Evolutionary conservation across 2,797 vertebrate species (phyloP).

Genomic region (Tragelaphus oryx): DNA sequence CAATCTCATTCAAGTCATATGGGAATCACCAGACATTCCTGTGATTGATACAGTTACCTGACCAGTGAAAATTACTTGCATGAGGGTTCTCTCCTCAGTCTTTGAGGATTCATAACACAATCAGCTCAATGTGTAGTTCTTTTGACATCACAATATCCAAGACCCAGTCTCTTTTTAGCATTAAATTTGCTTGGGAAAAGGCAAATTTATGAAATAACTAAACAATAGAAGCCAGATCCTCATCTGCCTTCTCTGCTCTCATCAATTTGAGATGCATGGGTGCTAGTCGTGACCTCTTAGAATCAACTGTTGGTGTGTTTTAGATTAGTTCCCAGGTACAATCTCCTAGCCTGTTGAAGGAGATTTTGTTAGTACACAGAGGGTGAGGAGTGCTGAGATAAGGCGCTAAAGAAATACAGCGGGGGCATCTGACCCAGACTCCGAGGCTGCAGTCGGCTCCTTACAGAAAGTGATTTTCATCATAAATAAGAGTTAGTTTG

Average conservation of each 20-base stretch:
- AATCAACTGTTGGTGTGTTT: background rate
- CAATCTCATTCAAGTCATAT: accelerated
- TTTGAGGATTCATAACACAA: too few relatives aligned
- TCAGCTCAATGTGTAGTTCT: background rate
- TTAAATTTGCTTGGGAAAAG: background rate
- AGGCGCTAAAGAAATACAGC: accelerated
- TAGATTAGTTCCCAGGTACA: background rate
- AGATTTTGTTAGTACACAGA: accelerated
- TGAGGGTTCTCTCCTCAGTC: background rate
- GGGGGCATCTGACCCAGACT: background rate
- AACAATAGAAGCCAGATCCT: background rate
- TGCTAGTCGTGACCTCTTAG: background rate
- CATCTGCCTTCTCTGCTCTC: background rate
- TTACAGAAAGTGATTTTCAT: background rate
- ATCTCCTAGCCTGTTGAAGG: accelerated
- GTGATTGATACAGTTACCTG: accelerated
- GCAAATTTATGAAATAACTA: too few relatives aligned
- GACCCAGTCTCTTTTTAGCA: too few relatives aligned
- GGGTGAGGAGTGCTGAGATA: accelerated
- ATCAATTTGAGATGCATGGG: background rate
- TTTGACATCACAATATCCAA: background rate
- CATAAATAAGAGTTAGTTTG: background rate
- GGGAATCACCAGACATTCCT: background rate
- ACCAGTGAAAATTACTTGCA: accelerated
- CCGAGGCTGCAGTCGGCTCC: background rate